These are phyloP conservation scores for Epicauta chinensis DNA, from an alignment of 1,140 invertebrate genomes.

Conservation along the genomic window DNA sequence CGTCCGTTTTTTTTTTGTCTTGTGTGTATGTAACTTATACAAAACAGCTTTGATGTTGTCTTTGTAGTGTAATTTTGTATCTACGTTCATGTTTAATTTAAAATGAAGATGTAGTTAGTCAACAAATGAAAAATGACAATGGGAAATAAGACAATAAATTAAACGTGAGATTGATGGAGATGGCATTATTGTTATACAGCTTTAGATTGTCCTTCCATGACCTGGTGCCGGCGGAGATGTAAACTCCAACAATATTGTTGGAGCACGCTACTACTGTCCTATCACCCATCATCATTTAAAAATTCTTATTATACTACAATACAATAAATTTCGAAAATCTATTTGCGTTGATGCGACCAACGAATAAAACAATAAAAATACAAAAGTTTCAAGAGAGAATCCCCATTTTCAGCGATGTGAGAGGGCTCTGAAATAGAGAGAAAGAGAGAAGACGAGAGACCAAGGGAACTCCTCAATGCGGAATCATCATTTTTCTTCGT, in stretches of 20 bases:
- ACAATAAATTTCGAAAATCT: too few species aligned
- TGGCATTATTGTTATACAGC: conserved; percentile 6
- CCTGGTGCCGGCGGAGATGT: too few species aligned
- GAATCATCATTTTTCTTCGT: conserved; percentile 47
- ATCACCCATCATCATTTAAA: too few species aligned
- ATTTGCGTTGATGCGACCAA: conserved; percentile 1
- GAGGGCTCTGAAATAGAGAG: conserved; percentile 14
- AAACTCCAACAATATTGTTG: too few species aligned
- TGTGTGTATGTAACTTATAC: too few species aligned
- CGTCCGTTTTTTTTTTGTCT: too few species aligned
- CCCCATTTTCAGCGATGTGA: conserved; percentile 25
- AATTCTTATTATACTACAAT: too few species aligned
- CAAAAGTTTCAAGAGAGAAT: conserved; percentile 29
- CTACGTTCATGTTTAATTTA: conserved; percentile 23
- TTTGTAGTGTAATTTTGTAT: too few species aligned
- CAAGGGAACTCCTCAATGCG: conserved; percentile 40
- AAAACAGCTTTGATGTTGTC: conserved; percentile 15
- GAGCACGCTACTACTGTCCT: too few species aligned
- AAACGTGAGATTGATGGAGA: conserved; percentile 33
- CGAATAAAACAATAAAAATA: conserved; percentile 31
- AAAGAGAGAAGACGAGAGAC: conserved; percentile 23
- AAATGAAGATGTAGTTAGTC: conserved; percentile 30
- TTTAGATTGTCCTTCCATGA: too few species aligned
- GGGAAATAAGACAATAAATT: conserved; percentile 38
- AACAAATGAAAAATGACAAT: conserved; percentile 35